A percentile compares a stretch with the other conserved stretches of the same genome.
These are phyloP conservation scores for Epinotia demarniana DNA, from an alignment of 2,888 invertebrate genomes.

Conservation along the genomic window DNA sequence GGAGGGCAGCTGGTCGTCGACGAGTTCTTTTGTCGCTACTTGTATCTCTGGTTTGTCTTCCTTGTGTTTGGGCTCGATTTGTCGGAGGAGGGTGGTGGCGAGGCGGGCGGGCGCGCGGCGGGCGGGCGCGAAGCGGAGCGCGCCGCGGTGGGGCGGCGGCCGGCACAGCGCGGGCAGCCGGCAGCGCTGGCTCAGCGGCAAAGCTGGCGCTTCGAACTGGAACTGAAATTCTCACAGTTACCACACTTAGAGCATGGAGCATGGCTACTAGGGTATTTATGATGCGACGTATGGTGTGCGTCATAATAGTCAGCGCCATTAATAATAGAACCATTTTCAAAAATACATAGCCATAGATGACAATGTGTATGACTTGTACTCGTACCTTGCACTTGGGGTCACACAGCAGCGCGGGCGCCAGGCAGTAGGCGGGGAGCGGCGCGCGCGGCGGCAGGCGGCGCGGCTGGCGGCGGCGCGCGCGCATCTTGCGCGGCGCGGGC, in stretches of 20 bases:
- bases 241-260: neutral
- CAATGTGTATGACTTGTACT: neutral
- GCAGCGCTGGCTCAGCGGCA: slow-evolving; percentile 72
- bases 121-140: slow-evolving; percentile 75
- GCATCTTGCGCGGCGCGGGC: slow-evolving; percentile 69
- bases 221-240: slow-evolving; percentile 59
- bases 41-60: slow-evolving; percentile 49
- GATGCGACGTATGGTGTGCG: neutral
- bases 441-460: slow-evolving; percentile 70
- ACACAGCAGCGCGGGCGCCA: slow-evolving; percentile 73
- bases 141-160: slow-evolving; percentile 73
- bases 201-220: slow-evolving; percentile 74
- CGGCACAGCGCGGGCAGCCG: slow-evolving; percentile 70
- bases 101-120: slow-evolving; percentile 71
- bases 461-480: slow-evolving; percentile 74
- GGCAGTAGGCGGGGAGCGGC: too few relatives aligned
- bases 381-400: slow-evolving; percentile 76
- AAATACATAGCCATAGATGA: too few relatives aligned
- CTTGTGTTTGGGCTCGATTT: slow-evolving; percentile 48
- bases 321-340: too few relatives aligned
- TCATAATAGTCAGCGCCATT: neutral
- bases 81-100: slow-evolving; percentile 66
- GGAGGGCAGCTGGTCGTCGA: slow-evolving; percentile 67
- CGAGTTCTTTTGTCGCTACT: slow-evolving; percentile 57
- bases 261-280: neutral